Evolutionary conservation across 2,888 invertebrate genomes (phyloP), one percentile per base, ranked within the genome.

Genomic region (Oscheius sp.): DNA sequence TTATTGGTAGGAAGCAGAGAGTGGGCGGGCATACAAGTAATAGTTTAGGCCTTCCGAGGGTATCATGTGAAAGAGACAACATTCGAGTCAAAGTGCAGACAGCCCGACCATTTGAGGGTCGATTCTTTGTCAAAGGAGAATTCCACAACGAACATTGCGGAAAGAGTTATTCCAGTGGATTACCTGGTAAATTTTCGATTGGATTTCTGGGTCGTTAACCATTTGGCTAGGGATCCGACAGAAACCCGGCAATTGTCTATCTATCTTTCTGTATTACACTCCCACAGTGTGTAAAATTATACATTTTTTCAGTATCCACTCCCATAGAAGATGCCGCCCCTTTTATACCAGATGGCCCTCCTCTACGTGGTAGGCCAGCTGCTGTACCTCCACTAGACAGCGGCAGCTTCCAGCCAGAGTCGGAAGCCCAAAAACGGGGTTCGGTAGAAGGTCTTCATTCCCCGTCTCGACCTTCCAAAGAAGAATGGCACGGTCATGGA

Each of bases 121-220:
- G 85, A 69, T 78, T 86, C 18, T 87, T 81, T 59, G 86, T 86
- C 12, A 86, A 87, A 64, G 86, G 86, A 41, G 85, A 86, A 55
- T 85, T 83, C 61, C 76, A 74, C 49, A 84, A 84, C 63, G 56
- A 77, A 13, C 77, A 83, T 43, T 86, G 86, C 63, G 73, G 74
- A 3, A 58, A 68, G 52, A 72, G 61, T 45, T 79, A 73, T 71
- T 61, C 13, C 0, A 25, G 69, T 45, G 73, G 59, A 35, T n/a
- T 64, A 45, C 46, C 66, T 27, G 66, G 66, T 66, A 12, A 21
- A 55, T 25, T 18, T 12, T 27, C 27, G 9, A n/a, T 63, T n/a
- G n/a, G 5, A 45, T 56, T 56, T 25, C 56, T 25, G 56, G 18
- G 6, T 25, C 56, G 6, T n/a, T 6, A 12, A 23, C 56, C 21